Conservation (phyloP, 2,113 vertebrate genomes). For the Limnothrissa miodon region DNA sequence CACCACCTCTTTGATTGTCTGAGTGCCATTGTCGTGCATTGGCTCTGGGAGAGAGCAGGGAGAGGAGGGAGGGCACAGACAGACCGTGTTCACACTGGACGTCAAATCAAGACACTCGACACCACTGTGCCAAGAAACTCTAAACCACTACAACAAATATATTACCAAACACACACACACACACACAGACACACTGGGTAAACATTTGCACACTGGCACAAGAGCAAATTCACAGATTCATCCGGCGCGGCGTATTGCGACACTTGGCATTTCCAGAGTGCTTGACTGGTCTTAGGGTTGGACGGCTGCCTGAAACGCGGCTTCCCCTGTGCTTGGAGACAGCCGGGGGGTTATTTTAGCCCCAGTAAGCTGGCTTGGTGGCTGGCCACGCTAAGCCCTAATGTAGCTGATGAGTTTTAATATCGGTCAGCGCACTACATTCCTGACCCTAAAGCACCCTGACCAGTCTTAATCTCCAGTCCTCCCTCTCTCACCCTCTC, state of each 20-base stretch:
- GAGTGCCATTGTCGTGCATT: constrained; percentile 80
- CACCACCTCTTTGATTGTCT: constrained; percentile 81
- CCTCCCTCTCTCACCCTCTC: constrained; percentile 55
- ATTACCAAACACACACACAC: neutral
- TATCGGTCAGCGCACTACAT: constrained; percentile 59
- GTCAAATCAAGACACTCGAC: neutral
- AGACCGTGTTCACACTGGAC: neutral
- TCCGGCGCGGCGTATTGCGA: neutral
- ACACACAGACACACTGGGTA: neutral
- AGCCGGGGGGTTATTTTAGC: constrained; percentile 61
- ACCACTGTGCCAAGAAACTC: neutral
- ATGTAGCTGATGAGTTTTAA: constrained; percentile 72
- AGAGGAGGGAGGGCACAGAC: constrained; percentile 41
- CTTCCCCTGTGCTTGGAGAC: constrained; percentile 45
- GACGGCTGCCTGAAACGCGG: constrained; percentile 26
- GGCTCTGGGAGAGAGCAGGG: constrained; percentile 62
- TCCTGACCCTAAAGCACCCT: constrained; percentile 56
- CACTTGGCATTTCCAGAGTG: constrained; percentile 15
- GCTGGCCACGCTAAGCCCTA: constrained; percentile 64
- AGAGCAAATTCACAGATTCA: neutral
- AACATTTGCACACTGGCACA: neutral
- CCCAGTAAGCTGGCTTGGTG: constrained; percentile 68
- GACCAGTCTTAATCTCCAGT: constrained; percentile 66
- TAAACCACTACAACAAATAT: neutral
- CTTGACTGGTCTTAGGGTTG: constrained; percentile 20